phyloP scores from a whole-genome alignment of 2,888 invertebrate species.

The Amphipoea oculea region DNA sequence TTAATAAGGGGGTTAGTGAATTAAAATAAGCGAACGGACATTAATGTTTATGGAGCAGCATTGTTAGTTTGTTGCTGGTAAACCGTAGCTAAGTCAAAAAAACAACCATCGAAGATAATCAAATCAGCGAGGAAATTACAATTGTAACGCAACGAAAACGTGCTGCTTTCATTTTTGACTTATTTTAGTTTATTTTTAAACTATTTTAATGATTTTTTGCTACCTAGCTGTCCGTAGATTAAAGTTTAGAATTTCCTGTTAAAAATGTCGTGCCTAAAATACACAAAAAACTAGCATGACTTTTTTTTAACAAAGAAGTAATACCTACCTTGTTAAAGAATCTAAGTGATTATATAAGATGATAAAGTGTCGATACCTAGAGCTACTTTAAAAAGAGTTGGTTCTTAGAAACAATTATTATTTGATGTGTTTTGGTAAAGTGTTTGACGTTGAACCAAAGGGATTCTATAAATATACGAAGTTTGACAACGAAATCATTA shows the following conservation, averaged over 20 bases:
- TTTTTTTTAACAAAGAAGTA: not conserved
- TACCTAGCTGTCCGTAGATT: not conserved
- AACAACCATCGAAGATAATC: slow-evolving; percentile 40
- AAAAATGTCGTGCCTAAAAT: not conserved
- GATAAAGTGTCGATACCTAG: not conserved
- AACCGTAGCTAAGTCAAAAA: slow-evolving; percentile 21
- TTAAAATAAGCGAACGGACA: not conserved
- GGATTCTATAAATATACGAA: not conserved
- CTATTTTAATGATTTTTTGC: not conserved
- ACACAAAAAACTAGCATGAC: not conserved
- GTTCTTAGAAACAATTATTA: not conserved
- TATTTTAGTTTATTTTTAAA: slow-evolving; percentile 8
- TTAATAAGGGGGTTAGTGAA: not conserved
- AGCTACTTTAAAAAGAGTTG: not conserved
- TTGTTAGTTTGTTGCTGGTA: slow-evolving; percentile 28
- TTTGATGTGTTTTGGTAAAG: not conserved
- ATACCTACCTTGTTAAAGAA: not conserved
- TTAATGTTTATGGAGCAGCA: slow-evolving; percentile 12
- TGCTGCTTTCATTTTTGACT: slow-evolving; percentile 64
- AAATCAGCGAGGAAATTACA: slow-evolving; percentile 38
- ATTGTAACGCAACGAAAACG: slow-evolving; percentile 41
- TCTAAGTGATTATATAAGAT: not conserved
- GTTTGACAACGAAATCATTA: not conserved
- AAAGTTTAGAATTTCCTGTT: not conserved
- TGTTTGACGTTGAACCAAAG: not conserved